phyloP scores from a whole-genome alignment of 2,113 vertebrate genomes.

The Nicator chloris region DNA sequence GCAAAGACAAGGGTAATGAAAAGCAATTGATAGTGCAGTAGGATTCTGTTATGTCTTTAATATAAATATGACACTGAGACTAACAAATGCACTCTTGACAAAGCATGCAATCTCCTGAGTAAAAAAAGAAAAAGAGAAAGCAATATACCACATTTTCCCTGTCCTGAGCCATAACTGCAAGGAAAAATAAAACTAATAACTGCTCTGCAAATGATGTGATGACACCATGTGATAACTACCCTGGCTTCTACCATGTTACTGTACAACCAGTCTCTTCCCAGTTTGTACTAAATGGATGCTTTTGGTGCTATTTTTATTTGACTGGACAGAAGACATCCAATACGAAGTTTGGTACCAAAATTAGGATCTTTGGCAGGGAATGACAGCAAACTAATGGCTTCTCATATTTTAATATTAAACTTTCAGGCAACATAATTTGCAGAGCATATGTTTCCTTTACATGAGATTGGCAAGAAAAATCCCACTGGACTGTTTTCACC shows the following conservation, averaged over 20 bases:
- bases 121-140: not conserved
- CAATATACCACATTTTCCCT: not conserved
- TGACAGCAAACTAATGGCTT: not conserved
- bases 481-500: not conserved
- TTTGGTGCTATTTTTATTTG: not conserved
- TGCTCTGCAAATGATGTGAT: constrained; percentile 16
- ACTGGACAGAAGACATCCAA: not conserved
- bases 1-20: constrained; percentile 30
- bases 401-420: not conserved
- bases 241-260: not conserved
- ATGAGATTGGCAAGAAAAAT: not conserved
- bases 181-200: constrained; percentile 8
- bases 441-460: not conserved
- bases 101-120: not conserved
- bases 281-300: not conserved
- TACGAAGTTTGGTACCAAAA: not conserved
- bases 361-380: not conserved
- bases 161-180: not conserved
- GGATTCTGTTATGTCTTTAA: constrained; percentile 7
- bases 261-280: not conserved
- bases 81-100: not conserved
- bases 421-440: not conserved
- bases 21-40: constrained; percentile 46
- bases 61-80: not conserved
- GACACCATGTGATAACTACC: not conserved